phyloP scores from a whole-genome alignment of 1,140 invertebrate genomes.

The Mycetomoellerius zeteki region DNA sequence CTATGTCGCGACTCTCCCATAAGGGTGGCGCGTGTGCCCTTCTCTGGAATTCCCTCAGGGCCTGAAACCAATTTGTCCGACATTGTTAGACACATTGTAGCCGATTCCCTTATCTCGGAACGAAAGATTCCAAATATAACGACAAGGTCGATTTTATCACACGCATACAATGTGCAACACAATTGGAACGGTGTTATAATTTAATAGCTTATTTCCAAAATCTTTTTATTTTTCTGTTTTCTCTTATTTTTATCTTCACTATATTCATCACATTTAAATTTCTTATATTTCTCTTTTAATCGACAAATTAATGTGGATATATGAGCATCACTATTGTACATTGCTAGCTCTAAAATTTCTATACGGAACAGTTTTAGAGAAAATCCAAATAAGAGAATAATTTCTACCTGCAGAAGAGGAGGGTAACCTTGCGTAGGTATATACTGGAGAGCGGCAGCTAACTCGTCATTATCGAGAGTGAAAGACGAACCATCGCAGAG shows the following conservation, averaged over 20 bases:
- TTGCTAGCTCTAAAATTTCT: background rate
- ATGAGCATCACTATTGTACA: too few relatives aligned
- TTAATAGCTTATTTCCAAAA: background rate
- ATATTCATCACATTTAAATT: background rate
- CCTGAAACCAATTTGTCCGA: conserved; percentile 79
- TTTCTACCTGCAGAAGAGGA: conserved; percentile 87
- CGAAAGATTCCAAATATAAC: conserved; percentile 38
- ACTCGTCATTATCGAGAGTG: conserved; percentile 87
- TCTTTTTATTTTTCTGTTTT: background rate
- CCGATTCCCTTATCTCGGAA: conserved; percentile 66
- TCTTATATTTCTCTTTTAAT: background rate
- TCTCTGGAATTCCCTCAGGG: conserved; percentile 89
- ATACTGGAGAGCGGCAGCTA: conserved; percentile 91
- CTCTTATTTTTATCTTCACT: background rate
- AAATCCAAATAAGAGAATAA: background rate
- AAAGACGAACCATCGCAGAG: conserved; percentile 89
- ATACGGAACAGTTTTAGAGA: background rate
- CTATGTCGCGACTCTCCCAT: conserved; percentile 88
- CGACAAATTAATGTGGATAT: too few relatives aligned
- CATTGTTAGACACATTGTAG: conserved; percentile 73
- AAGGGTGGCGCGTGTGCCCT: conserved; percentile 90
- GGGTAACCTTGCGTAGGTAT: conserved; percentile 92
- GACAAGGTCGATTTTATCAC: conserved; percentile 7
- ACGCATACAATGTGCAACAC: background rate
- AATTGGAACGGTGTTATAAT: background rate